Evolutionary conservation across 2,797 vertebrate genomes (phyloP).

Genomic region (Melanotaenia maccullochi): DNA sequence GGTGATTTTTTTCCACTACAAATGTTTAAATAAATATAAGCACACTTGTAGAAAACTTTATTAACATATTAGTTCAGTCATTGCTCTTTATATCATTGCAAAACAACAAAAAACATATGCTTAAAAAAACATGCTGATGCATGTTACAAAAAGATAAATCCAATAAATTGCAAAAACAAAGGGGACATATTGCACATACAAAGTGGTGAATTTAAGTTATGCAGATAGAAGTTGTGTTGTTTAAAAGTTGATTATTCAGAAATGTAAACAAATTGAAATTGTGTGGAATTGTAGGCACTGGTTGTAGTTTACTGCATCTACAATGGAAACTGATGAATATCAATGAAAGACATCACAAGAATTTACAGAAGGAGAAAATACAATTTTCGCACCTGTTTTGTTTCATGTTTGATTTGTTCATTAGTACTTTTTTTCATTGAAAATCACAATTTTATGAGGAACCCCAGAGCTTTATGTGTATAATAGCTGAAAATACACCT

Average conservation of each 20-base stretch:
- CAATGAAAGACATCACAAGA: neutral
- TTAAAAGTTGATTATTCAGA: slow-evolving; percentile 1
- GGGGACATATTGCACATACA: slow-evolving; percentile 39
- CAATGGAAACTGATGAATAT: slow-evolving; percentile 1
- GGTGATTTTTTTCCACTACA: slow-evolving; percentile 20
- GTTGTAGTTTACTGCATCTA: neutral
- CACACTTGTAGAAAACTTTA: neutral
- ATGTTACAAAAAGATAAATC: neutral
- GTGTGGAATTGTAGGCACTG: neutral
- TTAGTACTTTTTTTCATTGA: too few relatives aligned
- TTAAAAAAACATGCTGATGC: neutral
- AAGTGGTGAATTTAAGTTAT: neutral
- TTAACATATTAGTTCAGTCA: neutral
- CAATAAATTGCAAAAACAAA: slow-evolving; percentile 42
- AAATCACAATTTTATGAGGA: too few relatives aligned
- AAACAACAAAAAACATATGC: neutral
- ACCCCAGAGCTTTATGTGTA: too few relatives aligned
- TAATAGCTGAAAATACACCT: too few relatives aligned
- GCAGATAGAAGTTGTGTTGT: neutral
- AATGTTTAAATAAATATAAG: neutral
- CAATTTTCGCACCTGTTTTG: neutral
- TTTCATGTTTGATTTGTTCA: neutral
- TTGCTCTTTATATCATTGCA: neutral
- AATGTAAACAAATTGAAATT: neutral
- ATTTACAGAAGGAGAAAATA: neutral